These are phyloP conservation scores for Molorchus minor DNA, from an alignment of 2,888 invertebrate genomes.

Conservation along the genomic window DNA sequence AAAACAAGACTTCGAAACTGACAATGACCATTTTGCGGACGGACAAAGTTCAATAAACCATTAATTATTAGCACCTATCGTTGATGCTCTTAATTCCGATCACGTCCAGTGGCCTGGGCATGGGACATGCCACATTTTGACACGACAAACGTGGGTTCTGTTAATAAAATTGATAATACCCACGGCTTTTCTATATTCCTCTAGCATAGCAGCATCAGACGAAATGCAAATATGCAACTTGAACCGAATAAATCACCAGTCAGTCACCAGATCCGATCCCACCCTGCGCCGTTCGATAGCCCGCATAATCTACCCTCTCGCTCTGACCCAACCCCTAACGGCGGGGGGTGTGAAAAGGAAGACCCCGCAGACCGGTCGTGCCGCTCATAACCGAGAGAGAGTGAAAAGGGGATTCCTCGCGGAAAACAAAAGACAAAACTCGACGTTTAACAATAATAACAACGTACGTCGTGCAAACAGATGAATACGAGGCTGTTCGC, in stretches of 20 bases:
- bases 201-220: too few species aligned
- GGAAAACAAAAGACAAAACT: too few species aligned
- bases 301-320: conserved; percentile 2
- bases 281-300: conserved; percentile 12
- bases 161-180: too few species aligned
- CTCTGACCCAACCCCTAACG: neutral
- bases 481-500: too few species aligned
- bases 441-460: too few species aligned
- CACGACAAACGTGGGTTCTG: conserved; percentile 3
- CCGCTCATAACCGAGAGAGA: too few species aligned
- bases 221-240: conserved; percentile 9
- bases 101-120: neutral
- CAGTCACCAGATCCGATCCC: conserved; percentile 15
- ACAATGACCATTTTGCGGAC: neutral
- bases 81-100: neutral
- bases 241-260: conserved; percentile 7
- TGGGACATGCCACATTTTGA: conserved; percentile 6
- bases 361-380: too few species aligned
- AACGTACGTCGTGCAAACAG: too few species aligned
- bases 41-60: conserved; percentile 3
- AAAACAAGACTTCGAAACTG: neutral
- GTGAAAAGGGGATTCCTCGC: too few species aligned
- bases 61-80: neutral
- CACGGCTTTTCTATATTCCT: too few species aligned
- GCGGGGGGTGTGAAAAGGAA: conserved; percentile 5